Conservation (phyloP, 2,888 invertebrate genomes). For the Ptilodon capucinus region DNA sequence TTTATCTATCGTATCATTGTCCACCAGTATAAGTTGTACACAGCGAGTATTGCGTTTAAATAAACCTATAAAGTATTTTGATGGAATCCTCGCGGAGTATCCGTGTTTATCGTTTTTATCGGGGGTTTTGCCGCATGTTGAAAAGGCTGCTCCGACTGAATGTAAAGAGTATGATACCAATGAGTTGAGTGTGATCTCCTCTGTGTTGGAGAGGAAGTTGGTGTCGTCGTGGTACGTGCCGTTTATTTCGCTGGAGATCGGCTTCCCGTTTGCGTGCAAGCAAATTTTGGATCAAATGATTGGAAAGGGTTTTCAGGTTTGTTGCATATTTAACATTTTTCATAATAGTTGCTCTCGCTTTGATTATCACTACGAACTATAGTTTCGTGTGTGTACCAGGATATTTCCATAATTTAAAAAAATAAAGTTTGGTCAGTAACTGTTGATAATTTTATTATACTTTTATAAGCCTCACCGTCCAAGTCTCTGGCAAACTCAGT, state of each 20-base stretch:
- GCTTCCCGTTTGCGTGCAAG: conserved; percentile 78
- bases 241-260: conserved; percentile 74
- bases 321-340: background rate
- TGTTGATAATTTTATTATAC: too few species aligned
- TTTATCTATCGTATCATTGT: conserved; percentile 69
- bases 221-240: conserved; percentile 78
- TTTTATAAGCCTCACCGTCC: too few species aligned
- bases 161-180: conserved; percentile 71
- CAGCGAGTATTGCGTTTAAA: conserved; percentile 79
- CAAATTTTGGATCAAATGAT: conserved; percentile 78
- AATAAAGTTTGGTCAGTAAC: too few species aligned
- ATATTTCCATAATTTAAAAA: too few species aligned
- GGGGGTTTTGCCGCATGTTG: conserved; percentile 44
- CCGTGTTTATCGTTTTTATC: conserved; percentile 49
- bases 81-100: conserved; percentile 47
- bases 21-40: conserved; percentile 76
- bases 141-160: conserved; percentile 18
- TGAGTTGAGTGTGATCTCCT: conserved; percentile 72
- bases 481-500: too few species aligned
- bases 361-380: too few species aligned
- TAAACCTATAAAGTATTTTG: conserved; percentile 74
- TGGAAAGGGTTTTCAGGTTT: conserved; percentile 71
- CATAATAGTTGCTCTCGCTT: background rate
- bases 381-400: too few species aligned
- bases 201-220: conserved; percentile 68